Evolutionary conservation across 2,797 vertebrate genomes (phyloP).

Genomic region (Oreochromis mossambicus): DNA sequence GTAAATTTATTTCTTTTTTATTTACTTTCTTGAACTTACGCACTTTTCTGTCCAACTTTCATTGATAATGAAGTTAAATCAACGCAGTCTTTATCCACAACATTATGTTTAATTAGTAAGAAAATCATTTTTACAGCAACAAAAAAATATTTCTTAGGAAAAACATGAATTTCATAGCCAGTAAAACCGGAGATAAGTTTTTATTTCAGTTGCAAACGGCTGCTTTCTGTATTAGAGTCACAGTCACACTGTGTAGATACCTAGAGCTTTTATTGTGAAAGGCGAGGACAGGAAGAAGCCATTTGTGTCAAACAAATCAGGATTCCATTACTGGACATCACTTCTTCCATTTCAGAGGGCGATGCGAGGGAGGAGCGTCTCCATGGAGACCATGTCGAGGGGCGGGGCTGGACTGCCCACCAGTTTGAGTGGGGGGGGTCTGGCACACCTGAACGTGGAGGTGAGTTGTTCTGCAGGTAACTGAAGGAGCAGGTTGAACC

Average conservation of each 20-base stretch:
- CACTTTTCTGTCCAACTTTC: not conserved
- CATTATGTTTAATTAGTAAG: not conserved
- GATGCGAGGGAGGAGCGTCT: constrained; percentile 76
- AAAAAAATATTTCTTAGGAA: not conserved
- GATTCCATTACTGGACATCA: not conserved
- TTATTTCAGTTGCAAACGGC: not conserved
- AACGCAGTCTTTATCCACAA: rapidly evolving
- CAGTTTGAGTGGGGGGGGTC: constrained; percentile 89
- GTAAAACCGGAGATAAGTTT: not conserved
- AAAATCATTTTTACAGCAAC: not conserved
- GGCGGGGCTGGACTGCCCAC: constrained; percentile 78
- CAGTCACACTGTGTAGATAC: not conserved
- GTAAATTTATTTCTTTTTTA: not conserved
- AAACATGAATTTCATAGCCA: not conserved
- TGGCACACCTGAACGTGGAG: constrained; percentile 81
- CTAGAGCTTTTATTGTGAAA: not conserved
- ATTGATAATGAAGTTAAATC: not conserved
- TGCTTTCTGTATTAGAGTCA: not conserved
- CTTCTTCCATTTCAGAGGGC: constrained; percentile 57
- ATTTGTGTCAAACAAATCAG: not conserved
- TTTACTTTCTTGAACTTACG: not conserved
- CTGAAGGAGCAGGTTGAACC: not conserved
- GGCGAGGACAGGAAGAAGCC: not conserved
- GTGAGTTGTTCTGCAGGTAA: constrained; percentile 63
- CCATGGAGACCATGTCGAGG: constrained; percentile 81